Base-by-base conservation (phyloP, 2,113 vertebrate genomes). In the Alosa alosa region DNA sequence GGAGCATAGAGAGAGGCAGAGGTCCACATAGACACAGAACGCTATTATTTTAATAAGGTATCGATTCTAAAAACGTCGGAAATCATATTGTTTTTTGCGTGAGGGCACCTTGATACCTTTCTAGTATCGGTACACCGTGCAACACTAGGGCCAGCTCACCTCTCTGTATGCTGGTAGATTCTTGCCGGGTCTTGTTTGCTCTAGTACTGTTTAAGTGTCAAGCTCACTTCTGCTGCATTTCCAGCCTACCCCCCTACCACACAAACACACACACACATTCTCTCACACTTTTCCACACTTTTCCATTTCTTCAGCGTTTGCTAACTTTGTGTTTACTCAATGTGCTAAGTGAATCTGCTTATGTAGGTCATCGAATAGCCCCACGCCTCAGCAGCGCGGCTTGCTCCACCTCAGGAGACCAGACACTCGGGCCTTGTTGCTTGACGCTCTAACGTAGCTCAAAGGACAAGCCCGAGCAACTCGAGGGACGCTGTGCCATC, bases 321-420 rank as follows among this genome's bases (percentile, higher is more conserved):
- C 88, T 81, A 81, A 86, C 88, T 85, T 36, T 44, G 46, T 86
- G 86, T 41, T 78, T 81, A 88, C 88, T 86, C 84, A 55, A 13
- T 9, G 46, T 84, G 82, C 90, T 88, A 87, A 86, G 82, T 88
- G 86, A 88, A 75, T 85, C 84, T 84, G 82, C 86, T 46, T 88
- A 92, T 93, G 87, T 93, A 89, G 92, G 92, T 92, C 93, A 91
- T 91, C 85, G 81, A 86, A 11, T 84, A 47, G 72, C 52, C 41
- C 78, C 15, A 83, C 57, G 82, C 89, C 83, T 82, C 68, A 22
- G 83, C 85, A 75, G 84, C 81, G 85, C 9, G 47, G 49, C 41
- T 85, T 41, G 9, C n/a, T 25, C 60, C n/a, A 25, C 60, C 25
- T 68, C 60, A 25, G 60, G 60, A 68, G 60, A 68, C 20, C 60